A percentile compares a stretch with the other conserved stretches of the same genome.
These are phyloP conservation scores for Drosophila triauraria DNA, from an alignment of 1,140 invertebrate species.

Conservation along the genomic window DNA sequence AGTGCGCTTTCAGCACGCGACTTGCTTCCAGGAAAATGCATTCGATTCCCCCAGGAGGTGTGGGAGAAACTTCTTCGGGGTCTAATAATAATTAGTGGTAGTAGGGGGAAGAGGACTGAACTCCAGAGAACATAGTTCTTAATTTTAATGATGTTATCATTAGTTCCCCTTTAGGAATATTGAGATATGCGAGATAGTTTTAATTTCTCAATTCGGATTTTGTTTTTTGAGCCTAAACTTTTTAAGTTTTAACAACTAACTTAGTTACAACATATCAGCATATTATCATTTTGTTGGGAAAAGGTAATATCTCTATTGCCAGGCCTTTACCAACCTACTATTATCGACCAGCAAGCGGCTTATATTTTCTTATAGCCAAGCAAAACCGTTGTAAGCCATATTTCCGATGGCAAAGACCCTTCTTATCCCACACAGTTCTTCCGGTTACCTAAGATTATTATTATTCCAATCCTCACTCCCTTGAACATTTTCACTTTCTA, in stretches of 20 bases:
- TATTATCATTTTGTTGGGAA: background rate
- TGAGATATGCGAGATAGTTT: background rate
- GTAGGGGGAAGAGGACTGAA: background rate
- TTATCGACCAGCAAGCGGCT: background rate
- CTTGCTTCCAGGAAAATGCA: constrained; percentile 43
- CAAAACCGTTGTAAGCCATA: constrained; percentile 14
- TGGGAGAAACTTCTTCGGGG: constrained; percentile 8
- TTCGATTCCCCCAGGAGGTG: background rate
- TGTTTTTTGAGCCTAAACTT: background rate
- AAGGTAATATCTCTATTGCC: background rate
- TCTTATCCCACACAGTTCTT: constrained; percentile 28
- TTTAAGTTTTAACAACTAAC: background rate
- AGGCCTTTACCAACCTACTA: constrained; percentile 9
- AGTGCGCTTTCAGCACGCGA: constrained; percentile 38
- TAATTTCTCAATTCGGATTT: background rate
- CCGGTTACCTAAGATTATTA: constrained; percentile 35
- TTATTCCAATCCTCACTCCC: constrained; percentile 22
- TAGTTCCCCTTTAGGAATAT: background rate
- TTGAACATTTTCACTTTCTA: constrained; percentile 51
- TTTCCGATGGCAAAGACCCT: constrained; percentile 34
- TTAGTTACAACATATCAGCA: background rate
- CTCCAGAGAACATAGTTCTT: constrained; percentile 8
- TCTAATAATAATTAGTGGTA: constrained; percentile 19
- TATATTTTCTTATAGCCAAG: constrained; percentile 1
- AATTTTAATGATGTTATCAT: constrained; percentile 26